Percentiles rank a stretch among this genome's conserved stretches.
Evolutionary conservation across 2,888 invertebrate species (phyloP).

Genomic region (Nematopogon swammerdamellus): DNA sequence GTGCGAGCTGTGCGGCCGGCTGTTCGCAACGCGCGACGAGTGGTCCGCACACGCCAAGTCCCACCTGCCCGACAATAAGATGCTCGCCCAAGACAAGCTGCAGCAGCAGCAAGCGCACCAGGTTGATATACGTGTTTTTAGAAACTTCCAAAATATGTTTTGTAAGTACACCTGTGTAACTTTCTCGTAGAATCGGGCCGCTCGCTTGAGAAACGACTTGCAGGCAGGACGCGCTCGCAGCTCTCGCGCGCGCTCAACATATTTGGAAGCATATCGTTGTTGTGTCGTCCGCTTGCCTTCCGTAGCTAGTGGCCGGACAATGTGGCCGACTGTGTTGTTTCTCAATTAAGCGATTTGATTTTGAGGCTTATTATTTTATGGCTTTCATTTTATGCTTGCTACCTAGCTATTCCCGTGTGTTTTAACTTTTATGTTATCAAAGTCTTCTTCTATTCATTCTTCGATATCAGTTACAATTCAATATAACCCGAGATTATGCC

Average conservation of each 20-base stretch:
- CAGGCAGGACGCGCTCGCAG: neutral
- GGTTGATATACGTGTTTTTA: slow-evolving; percentile 17
- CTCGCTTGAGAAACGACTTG: neutral
- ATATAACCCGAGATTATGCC: too few species aligned
- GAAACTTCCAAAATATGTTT: slow-evolving; percentile 10
- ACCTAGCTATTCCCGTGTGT: too few species aligned
- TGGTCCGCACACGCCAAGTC: slow-evolving; percentile 75
- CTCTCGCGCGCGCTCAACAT: neutral
- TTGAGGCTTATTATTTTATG: too few species aligned
- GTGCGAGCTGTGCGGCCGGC: slow-evolving; percentile 70
- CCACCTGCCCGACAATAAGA: slow-evolving; percentile 58
- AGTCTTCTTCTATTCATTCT: too few species aligned
- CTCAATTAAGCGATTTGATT: neutral
- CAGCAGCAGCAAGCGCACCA: slow-evolving; percentile 42
- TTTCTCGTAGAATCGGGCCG: neutral
- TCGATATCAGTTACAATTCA: too few species aligned
- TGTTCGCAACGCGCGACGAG: slow-evolving; percentile 70
- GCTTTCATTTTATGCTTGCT: too few species aligned
- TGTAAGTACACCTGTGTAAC: neutral
- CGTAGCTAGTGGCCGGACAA: too few species aligned
- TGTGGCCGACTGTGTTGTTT: neutral
- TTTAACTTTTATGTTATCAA: too few species aligned
- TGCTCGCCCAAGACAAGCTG: slow-evolving; percentile 41
- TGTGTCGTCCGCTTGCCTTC: neutral
- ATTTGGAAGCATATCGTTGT: too few species aligned